A percentile compares a stretch with the other conserved stretches of the same genome.
Conservation (phyloP, 2,113 vertebrate genomes). For the Esox niger region DNA sequence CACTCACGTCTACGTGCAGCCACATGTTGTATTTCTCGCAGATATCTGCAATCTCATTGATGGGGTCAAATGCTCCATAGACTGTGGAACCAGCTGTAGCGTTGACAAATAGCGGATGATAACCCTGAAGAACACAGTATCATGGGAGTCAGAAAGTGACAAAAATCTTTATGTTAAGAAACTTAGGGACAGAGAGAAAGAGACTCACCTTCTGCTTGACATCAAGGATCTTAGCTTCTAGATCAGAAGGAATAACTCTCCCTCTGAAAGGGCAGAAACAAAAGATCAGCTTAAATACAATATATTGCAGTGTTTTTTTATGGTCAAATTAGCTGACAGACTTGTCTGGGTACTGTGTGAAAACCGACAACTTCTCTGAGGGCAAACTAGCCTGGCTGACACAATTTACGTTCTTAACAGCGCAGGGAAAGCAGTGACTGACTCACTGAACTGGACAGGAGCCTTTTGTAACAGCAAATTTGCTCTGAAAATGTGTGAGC, state of each 20-base stretch:
- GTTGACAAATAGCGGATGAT: slow-evolving; percentile 90
- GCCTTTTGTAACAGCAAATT: no score
- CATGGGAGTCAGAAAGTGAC: slow-evolving; percentile 1
- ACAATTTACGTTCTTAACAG: no score
- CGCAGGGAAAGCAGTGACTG: no score
- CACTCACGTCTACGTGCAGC: slow-evolving; percentile 96
- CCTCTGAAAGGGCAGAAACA: slow-evolving; percentile 79
- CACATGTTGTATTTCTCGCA: slow-evolving; percentile 97
- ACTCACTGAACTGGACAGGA: no score
- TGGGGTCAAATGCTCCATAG: slow-evolving; percentile 95
- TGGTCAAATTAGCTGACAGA: no score
- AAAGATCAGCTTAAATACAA: no score
- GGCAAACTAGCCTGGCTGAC: no score
- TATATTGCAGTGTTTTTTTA: no score
- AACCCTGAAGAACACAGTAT: slow-evolving; percentile 72
- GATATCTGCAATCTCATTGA: slow-evolving; percentile 94
- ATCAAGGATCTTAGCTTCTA: slow-evolving; percentile 94
- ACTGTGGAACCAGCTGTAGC: slow-evolving; percentile 96
- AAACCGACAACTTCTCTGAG: no score
- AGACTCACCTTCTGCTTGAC: slow-evolving; percentile 89
- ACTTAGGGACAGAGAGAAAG: slow-evolving; percentile 5
- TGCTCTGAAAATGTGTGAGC: no score
- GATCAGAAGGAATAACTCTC: slow-evolving; percentile 94
- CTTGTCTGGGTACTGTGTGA: no score
- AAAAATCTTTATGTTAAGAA: not conserved